Conservation (phyloP, 2,797 vertebrate species). For the Chromis chromis region DNA sequence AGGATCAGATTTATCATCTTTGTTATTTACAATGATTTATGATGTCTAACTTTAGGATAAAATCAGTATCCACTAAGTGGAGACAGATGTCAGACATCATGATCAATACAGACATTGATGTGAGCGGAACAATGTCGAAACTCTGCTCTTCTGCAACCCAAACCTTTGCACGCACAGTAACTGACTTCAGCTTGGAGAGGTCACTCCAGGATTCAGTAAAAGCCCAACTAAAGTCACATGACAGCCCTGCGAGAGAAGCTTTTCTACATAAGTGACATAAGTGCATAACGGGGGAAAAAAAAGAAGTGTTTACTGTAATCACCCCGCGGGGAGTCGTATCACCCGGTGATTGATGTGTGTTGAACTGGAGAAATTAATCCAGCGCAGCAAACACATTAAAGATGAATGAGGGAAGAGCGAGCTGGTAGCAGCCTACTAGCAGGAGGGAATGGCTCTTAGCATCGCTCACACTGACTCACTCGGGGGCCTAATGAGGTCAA, state of each 20-base stretch:
- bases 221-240: neutral
- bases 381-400: slow-evolving; percentile 66
- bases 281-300: neutral
- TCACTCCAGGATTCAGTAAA: neutral
- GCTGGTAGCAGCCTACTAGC: slow-evolving; percentile 28
- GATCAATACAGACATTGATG: neutral
- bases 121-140: neutral
- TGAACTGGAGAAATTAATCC: slow-evolving; percentile 67
- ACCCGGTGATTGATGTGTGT: slow-evolving; percentile 65
- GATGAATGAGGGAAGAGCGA: slow-evolving; percentile 57
- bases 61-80: slow-evolving; percentile 2
- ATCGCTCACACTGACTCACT: slow-evolving; percentile 58
- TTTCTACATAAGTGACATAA: neutral
- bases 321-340: slow-evolving; percentile 43
- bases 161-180: too few relatives aligned
- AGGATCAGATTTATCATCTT: slow-evolving; percentile 13
- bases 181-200: neutral
- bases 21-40: slow-evolving; percentile 21
- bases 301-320: slow-evolving; percentile 43
- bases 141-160: neutral
- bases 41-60: slow-evolving; percentile 1
- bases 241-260: neutral
- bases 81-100: slow-evolving; percentile 11
- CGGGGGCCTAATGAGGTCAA: slow-evolving; percentile 62
- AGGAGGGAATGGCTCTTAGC: slow-evolving; percentile 41